Percentiles rank a stretch among this genome's conserved stretches.
Evolutionary conservation across 2,797 vertebrate genomes (phyloP).

Genomic region (Characodon lateralis): DNA sequence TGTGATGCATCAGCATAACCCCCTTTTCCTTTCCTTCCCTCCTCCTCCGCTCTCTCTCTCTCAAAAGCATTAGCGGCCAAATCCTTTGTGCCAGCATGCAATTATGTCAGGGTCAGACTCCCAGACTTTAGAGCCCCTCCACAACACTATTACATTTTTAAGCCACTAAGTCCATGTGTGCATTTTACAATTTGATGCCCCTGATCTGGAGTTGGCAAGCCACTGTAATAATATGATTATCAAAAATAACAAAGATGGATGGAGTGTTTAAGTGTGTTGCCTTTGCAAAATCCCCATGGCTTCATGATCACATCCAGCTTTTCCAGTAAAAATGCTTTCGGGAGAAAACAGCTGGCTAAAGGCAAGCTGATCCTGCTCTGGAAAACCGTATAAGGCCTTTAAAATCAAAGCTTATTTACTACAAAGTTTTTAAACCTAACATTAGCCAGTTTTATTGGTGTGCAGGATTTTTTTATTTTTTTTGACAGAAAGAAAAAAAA

Average conservation of each 20-base stretch:
- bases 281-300: conserved; percentile 31
- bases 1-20: conserved; percentile 74
- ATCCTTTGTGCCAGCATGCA: conserved; percentile 82
- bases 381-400: not conserved
- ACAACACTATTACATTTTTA: conserved; percentile 75
- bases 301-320: conserved; percentile 7
- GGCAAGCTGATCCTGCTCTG: not conserved
- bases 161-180: conserved; percentile 72
- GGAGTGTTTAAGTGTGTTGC: conserved; percentile 23
- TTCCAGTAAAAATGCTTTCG: conserved; percentile 1
- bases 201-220: conserved; percentile 66
- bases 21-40: conserved; percentile 17
- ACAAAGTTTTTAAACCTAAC: not conserved
- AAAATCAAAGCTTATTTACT: not conserved
- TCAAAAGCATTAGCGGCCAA: conserved; percentile 78
- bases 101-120: conserved; percentile 74
- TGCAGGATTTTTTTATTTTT: not conserved
- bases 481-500: not conserved
- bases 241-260: conserved; percentile 29
- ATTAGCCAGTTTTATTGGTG: not conserved
- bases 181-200: conserved; percentile 71
- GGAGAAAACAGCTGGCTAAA: conserved; percentile 29
- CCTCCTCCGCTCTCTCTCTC: conserved; percentile 37
- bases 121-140: conserved; percentile 64
- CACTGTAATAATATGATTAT: conserved; percentile 55